A percentile compares a stretch with the other conserved stretches of the same genome.
phyloP scores from a whole-genome alignment of 2,797 vertebrate species.

The Glyptemys insculpta region DNA sequence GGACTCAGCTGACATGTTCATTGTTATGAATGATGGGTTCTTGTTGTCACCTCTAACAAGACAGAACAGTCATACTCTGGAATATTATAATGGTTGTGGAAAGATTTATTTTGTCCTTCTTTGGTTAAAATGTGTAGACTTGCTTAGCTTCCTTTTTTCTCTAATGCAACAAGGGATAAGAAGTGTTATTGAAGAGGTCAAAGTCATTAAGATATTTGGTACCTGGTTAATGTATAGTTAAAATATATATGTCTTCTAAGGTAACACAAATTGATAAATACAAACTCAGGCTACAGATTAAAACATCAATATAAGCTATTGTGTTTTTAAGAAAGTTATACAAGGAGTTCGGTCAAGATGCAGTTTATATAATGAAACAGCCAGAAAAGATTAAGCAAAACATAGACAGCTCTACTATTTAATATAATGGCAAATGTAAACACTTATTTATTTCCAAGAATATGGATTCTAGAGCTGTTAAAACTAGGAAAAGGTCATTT shows the following conservation, averaged over 20 bases:
- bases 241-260: neutral
- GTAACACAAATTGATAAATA: neutral
- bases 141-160: neutral
- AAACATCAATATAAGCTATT: neutral
- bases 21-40: conserved; percentile 38
- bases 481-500: conserved; percentile 55
- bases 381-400: neutral
- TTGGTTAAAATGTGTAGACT: neutral
- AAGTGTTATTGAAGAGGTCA: neutral
- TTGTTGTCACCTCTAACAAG: neutral
- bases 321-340: neutral
- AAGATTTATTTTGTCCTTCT: conserved; percentile 35
- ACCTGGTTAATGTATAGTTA: neutral
- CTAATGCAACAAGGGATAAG: neutral
- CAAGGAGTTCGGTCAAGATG: neutral
- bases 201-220: neutral
- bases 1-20: neutral
- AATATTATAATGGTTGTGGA: conserved; percentile 22
- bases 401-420: neutral
- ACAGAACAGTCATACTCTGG: conserved; percentile 16
- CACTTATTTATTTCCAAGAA: neutral
- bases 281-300: neutral
- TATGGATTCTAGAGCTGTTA: neutral
- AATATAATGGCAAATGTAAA: neutral
- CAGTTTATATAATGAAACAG: neutral